Conservation (phyloP, 2,888 invertebrate species). For the Drosophila multiciliata region DNA sequence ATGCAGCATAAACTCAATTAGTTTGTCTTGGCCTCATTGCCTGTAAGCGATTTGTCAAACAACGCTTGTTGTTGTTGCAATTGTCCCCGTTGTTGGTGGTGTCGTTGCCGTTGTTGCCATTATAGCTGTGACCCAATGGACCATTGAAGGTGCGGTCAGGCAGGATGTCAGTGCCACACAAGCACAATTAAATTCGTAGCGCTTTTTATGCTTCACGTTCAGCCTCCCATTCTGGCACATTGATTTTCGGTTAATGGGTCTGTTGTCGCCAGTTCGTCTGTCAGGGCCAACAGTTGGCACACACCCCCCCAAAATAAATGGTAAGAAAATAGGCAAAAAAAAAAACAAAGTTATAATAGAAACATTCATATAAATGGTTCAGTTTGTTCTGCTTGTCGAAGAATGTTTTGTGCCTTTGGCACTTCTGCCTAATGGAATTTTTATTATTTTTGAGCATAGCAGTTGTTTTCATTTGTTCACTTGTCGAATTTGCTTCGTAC, state of each 20-base stretch:
- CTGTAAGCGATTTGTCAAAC: constrained; percentile 46
- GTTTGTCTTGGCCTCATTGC: constrained; percentile 43
- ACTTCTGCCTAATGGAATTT: constrained; percentile 71
- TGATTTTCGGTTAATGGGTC: constrained; percentile 54
- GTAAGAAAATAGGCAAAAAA: constrained; percentile 23
- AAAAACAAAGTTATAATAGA: constrained; percentile 24
- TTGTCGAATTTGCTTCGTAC: constrained; percentile 25
- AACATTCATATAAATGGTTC: background rate
- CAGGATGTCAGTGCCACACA: constrained; percentile 25
- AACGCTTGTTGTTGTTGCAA: constrained; percentile 8
- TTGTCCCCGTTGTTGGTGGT: constrained; percentile 4
- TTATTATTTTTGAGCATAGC: constrained; percentile 58
- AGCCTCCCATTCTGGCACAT: constrained; percentile 12
- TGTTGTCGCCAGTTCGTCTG: constrained; percentile 73
- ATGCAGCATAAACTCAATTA: constrained; percentile 54
- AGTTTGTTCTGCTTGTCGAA: constrained; percentile 20
- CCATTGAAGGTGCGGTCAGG: constrained; percentile 21
- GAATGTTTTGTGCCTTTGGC: constrained; percentile 67
- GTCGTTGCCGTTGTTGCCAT: constrained; percentile 1
- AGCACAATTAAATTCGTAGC: constrained; percentile 65
- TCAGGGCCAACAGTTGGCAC: constrained; percentile 44
- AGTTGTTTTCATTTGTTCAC: constrained; percentile 41
- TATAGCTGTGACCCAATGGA: constrained; percentile 11
- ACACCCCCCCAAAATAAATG: constrained; percentile 12
- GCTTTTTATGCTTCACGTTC: constrained; percentile 56